Conservation (phyloP, 2,797 vertebrate genomes). For the Diglossa cyanea region DNA sequence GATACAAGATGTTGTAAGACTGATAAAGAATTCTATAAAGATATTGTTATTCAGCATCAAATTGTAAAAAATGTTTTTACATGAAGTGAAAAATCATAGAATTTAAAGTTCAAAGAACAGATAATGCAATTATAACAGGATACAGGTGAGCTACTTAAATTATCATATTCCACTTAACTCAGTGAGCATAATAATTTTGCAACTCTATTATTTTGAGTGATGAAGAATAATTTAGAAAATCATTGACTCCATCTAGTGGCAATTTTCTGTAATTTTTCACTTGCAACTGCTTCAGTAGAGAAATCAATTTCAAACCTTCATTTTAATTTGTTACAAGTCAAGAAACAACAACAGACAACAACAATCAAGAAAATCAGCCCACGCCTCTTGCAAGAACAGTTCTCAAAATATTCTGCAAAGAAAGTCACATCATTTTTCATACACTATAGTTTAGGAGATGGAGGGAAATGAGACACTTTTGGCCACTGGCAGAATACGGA, state of each 20-base stretch:
- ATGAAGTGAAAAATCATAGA: conserved; percentile 34
- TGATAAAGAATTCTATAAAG: conserved; percentile 27
- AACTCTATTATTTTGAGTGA: conserved; percentile 12
- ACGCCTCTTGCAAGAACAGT: neutral
- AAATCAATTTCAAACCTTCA: neutral
- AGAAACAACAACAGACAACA: neutral
- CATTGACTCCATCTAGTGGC: conserved; percentile 79
- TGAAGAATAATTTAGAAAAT: conserved; percentile 66
- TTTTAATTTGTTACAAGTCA: neutral
- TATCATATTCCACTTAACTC: conserved; percentile 55
- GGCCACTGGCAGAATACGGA: neutral
- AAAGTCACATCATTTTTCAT: neutral
- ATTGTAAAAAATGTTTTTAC: conserved; percentile 19
- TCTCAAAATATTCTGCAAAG: neutral
- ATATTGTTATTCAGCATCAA: conserved; percentile 12
- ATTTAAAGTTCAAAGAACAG: conserved; percentile 38
- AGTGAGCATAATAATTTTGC: conserved; percentile 43
- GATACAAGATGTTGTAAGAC: neutral
- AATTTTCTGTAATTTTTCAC: conserved; percentile 38
- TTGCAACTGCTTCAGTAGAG: neutral
- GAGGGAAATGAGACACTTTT: neutral
- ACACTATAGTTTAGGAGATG: neutral
- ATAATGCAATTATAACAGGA: conserved; percentile 56
- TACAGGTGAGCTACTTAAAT: conserved; percentile 64
- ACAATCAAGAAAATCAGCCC: neutral